Percentiles rank a stretch among this genome's conserved stretches.
phyloP scores from a whole-genome alignment of 2,797 vertebrate species.

The Euphonia xanthogaster region DNA sequence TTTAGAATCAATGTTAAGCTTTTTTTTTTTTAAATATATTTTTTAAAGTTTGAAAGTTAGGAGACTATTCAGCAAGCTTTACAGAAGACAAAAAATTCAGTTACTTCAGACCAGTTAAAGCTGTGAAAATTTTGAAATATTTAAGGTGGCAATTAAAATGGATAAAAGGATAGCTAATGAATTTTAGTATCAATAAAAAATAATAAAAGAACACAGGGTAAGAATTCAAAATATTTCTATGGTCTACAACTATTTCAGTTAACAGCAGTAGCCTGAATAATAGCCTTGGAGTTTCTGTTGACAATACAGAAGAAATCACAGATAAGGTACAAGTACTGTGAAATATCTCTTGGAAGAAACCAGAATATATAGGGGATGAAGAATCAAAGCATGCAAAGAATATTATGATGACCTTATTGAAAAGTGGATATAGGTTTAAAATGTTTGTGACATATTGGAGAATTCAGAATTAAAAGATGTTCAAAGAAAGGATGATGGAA shows the following conservation, averaged over 20 bases:
- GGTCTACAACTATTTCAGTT: not conserved
- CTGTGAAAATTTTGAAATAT: not conserved
- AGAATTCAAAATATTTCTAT: not conserved
- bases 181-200: not conserved
- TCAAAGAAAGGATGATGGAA: fast-evolving
- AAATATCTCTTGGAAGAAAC: not conserved
- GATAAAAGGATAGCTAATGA: not conserved
- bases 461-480: not conserved
- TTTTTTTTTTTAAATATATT: not conserved
- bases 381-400: not conserved
- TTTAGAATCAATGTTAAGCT: fast-evolving
- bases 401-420: not conserved
- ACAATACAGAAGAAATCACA: not conserved
- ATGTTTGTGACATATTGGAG: not conserved
- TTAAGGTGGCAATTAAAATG: not conserved
- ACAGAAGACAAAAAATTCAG: not conserved
- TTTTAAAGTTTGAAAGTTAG: not conserved
- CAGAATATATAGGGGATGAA: not conserved
- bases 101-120: not conserved
- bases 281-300: not conserved
- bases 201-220: not conserved
- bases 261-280: not conserved
- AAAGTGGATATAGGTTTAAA: not conserved
- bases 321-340: not conserved
- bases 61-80: not conserved